Conservation (phyloP, 2,797 vertebrate genomes). For the Diplodus puntazzo region DNA sequence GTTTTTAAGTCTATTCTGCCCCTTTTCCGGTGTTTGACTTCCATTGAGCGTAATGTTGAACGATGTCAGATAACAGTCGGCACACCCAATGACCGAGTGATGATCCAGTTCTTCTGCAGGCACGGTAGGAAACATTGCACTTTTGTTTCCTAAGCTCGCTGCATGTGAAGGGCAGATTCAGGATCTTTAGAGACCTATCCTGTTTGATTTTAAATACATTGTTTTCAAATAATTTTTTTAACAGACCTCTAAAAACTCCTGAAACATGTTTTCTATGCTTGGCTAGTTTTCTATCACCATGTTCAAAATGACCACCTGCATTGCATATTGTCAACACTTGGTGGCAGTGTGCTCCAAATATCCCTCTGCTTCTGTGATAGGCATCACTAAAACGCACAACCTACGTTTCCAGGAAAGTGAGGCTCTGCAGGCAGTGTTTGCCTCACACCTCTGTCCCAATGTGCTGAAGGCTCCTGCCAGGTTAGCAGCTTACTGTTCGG, state of each 20-base stretch:
- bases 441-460: conserved; percentile 89
- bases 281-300: not conserved
- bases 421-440: conserved; percentile 91
- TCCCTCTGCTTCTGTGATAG: conserved; percentile 74
- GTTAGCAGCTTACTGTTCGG: conserved; percentile 75
- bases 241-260: not conserved
- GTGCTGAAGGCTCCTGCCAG: conserved; percentile 90
- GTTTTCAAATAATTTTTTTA: not conserved
- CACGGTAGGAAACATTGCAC: conserved; percentile 86
- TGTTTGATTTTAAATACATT: not conserved
- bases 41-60: conserved; percentile 91
- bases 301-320: conserved; percentile 1
- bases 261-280: not conserved
- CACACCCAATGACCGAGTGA: conserved; percentile 76
- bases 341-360: conserved; percentile 70
- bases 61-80: conserved; percentile 88
- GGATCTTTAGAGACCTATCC: not conserved
- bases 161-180: not conserved
- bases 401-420: conserved; percentile 91
- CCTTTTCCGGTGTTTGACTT: conserved; percentile 89
- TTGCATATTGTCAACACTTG: conserved; percentile 63
- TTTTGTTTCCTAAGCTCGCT: not conserved
- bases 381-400: conserved; percentile 94
- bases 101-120: conserved; percentile 92
- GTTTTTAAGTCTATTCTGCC: conserved; percentile 88